Percentiles rank a stretch among this genome's conserved stretches.
phyloP scores from a whole-genome alignment of 2,797 vertebrate species.

The Pelobates cultripes region DNA sequence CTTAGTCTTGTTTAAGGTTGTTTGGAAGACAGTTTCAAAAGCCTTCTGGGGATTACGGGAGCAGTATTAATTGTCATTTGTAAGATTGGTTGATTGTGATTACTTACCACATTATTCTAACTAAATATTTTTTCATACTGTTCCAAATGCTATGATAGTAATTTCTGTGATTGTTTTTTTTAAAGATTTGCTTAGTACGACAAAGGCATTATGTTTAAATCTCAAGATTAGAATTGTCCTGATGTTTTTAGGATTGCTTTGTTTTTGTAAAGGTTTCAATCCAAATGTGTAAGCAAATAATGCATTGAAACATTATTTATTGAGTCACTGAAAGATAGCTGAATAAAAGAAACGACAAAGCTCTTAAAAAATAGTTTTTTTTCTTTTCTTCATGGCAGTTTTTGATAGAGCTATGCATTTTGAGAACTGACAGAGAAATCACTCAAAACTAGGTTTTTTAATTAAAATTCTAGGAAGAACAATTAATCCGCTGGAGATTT shows the following conservation, averaged over 20 bases:
- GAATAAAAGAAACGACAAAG: background rate
- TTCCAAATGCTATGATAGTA: too few species aligned
- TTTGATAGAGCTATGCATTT: slow-evolving; percentile 16
- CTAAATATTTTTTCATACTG: background rate
- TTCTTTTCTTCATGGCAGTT: background rate
- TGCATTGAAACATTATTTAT: background rate
- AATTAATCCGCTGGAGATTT: slow-evolving; percentile 61
- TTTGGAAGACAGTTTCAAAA: background rate
- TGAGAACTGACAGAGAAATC: slow-evolving; percentile 62
- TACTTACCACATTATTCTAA: background rate
- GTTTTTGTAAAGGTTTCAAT: background rate
- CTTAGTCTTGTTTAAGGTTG: background rate
- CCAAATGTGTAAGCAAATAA: background rate
- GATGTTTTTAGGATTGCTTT: background rate
- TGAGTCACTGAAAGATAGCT: too few species aligned
- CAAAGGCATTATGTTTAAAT: too few species aligned
- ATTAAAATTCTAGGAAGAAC: slow-evolving; percentile 66
- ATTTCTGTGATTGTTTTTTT: too few species aligned
- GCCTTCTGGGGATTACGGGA: background rate
- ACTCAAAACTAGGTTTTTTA: slow-evolving; percentile 62
- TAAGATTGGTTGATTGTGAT: background rate
- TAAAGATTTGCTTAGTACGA: too few species aligned
- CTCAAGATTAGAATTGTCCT: too few species aligned
- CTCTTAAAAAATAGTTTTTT: background rate
- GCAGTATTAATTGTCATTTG: background rate